Percentiles rank a stretch among this genome's conserved stretches.
phyloP scores from a whole-genome alignment of 2,113 vertebrate species.

The Larimichthys polyactis region DNA sequence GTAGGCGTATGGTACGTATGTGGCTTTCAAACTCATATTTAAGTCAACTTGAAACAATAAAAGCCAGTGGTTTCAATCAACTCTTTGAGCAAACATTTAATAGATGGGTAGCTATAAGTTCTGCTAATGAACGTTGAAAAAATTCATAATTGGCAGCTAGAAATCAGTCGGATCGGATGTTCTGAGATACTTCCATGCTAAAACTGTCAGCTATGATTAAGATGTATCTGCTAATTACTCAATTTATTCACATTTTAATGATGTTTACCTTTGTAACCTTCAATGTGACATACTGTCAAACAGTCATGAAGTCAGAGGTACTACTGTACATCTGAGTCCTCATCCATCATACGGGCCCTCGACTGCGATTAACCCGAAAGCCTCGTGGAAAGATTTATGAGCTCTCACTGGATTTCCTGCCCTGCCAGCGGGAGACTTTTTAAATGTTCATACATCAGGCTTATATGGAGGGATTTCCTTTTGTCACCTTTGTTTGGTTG shows the following conservation, averaged over 20 bases:
- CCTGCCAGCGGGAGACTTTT: not conserved
- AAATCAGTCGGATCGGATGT: too few species aligned
- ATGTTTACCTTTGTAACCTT: too few species aligned
- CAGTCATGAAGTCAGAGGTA: not conserved
- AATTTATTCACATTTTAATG: not conserved
- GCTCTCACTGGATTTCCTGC: constrained; percentile 12
- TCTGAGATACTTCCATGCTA: not conserved
- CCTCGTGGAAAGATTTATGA: constrained; percentile 40
- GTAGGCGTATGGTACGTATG: too few species aligned
- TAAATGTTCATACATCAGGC: constrained; percentile 19
- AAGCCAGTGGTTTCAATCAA: too few species aligned
- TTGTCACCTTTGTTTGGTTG: constrained; percentile 15
- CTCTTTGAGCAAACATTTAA: too few species aligned
- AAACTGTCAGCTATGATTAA: not conserved
- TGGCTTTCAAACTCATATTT: too few species aligned
- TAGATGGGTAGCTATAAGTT: too few species aligned
- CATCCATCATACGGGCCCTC: constrained; percentile 8
- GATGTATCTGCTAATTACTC: not conserved
- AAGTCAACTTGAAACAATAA: too few species aligned
- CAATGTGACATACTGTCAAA: not conserved
- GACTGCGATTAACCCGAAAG: not conserved
- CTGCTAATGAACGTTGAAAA: too few species aligned
- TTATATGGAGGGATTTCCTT: constrained; percentile 20
- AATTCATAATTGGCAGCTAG: too few species aligned
- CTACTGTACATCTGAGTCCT: not conserved